Base-by-base conservation (phyloP, 2,888 invertebrate genomes). In the Drosophila borealis region DNA sequence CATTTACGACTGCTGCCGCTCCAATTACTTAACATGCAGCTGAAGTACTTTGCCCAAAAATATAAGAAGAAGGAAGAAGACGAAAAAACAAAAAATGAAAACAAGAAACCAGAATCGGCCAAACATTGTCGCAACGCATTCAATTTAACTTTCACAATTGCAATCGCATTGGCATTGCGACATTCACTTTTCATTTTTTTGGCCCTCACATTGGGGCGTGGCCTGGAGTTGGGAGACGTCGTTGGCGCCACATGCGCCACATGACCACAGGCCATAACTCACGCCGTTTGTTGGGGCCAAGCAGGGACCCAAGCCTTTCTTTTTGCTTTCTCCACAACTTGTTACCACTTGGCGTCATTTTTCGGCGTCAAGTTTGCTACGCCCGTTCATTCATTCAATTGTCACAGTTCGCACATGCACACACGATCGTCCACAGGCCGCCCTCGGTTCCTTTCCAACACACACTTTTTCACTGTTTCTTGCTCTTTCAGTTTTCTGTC, bases 81-180 rank as follows among this genome's bases (percentile, higher is more conserved):
- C 33, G 13, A 29, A 50, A 21, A 37, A 48, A 33, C 34, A 4
- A 29, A 9, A 10, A 41, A 42, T 9, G 9, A 59, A 36, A 46
- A 39, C 13, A 33, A 36, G 42, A 74, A 55, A 41, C 19, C 36
- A 45, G 33, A 33, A 54, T 33, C 63, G 63, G 61, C 66, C 66
- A 74, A 74, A 70, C 78, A 68, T 61, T 74, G 78, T 71, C 63
- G 75, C 71, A 72, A 67, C 64, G 78, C 78, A 70, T 79, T 77
- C 71, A 74, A 77, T 80, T 80, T 80, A 80, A 80, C 79, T 79
- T 80, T 79, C 71, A 80, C 80, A 76, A 76, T 80, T 74, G 73
- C 80, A 73, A 72, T 79, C 61, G 80, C 80, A 80, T 80, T 76
- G 80, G 76, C 73, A 76, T 73, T 74, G 78, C 70, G 70, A 79